Conservation (phyloP, 2,888 invertebrate genomes). For the Lepeophtheirus nordmannii region DNA sequence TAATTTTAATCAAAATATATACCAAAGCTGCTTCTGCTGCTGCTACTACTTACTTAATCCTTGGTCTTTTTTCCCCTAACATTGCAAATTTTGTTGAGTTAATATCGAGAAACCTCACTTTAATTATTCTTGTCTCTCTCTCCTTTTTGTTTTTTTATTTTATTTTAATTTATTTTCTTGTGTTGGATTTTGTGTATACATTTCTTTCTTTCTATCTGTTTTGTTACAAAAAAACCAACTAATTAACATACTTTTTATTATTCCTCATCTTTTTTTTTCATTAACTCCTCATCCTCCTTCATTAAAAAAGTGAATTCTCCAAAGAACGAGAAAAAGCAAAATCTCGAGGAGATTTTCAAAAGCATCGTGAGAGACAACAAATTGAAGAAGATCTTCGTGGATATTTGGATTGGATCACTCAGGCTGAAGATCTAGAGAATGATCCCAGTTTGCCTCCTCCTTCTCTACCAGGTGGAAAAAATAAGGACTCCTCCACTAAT, state of each 20-base stretch:
- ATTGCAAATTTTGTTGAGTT: no score
- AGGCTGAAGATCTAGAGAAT: slow-evolving; percentile 44
- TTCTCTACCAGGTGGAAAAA: slow-evolving; percentile 3
- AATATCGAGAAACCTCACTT: background rate
- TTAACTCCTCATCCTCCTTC: background rate
- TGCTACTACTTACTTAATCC: no score
- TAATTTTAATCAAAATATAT: no score
- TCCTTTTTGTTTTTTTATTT: background rate
- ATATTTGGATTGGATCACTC: slow-evolving; percentile 47
- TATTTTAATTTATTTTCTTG: no score
- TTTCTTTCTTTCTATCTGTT: no score
- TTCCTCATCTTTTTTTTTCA: slow-evolving; percentile 16
- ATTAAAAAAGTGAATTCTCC: slow-evolving; percentile 41
- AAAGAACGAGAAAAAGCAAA: slow-evolving; percentile 48
- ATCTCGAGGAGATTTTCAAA: slow-evolving; percentile 45
- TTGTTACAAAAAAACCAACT: no score
- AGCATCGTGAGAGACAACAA: slow-evolving; percentile 45
- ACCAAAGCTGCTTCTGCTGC: no score
- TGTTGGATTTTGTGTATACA: no score
- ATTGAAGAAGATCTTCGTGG: slow-evolving; percentile 45
- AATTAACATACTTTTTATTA: slow-evolving; percentile 1
- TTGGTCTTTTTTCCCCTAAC: no score
- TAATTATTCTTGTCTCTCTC: background rate
- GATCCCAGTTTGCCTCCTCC: slow-evolving; percentile 30
- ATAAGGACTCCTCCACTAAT: background rate